Evolutionary conservation across 2,888 invertebrate genomes (phyloP).

Genomic region (Hoplodrina ambigua): DNA sequence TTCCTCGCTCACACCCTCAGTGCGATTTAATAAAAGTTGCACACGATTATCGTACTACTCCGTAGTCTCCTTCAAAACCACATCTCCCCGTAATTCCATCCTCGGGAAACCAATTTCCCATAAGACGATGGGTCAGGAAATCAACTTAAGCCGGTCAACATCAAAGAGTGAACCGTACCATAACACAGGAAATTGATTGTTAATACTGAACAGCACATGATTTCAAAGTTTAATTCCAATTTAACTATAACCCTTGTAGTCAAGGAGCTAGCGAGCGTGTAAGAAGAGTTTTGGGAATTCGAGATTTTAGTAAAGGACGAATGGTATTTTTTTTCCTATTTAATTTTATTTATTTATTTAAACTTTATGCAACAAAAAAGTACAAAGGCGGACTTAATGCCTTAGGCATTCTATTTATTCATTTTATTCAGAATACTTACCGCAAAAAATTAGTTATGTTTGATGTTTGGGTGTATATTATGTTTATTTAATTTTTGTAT

Average conservation of each 20-base stretch:
- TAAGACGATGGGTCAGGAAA: slow-evolving; percentile 36
- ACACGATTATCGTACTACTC: neutral
- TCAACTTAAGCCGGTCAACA: slow-evolving; percentile 39
- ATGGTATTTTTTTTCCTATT: no score
- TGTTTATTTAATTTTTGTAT: no score
- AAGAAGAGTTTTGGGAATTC: neutral
- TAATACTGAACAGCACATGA: slow-evolving; percentile 69
- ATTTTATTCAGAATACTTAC: no score
- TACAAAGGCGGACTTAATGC: no score
- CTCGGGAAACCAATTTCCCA: slow-evolving; percentile 27
- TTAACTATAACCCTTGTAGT: slow-evolving; percentile 60
- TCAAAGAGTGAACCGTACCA: slow-evolving; percentile 42
- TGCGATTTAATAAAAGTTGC: neutral
- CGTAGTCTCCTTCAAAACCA: slow-evolving; percentile 6
- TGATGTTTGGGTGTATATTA: no score
- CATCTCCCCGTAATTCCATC: neutral
- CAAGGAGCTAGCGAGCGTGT: neutral
- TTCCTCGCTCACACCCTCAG: neutral
- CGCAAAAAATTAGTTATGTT: no score
- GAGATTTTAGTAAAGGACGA: neutral
- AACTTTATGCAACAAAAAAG: no score
- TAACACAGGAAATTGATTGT: slow-evolving; percentile 77
- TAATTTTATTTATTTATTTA: no score
- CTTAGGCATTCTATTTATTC: no score
- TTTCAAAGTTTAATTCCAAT: slow-evolving; percentile 73